Evolutionary conservation across 2,797 vertebrate species (phyloP), one percentile per base, ranked within the genome.

Genomic region (Hypotaenidia philippensis): DNA sequence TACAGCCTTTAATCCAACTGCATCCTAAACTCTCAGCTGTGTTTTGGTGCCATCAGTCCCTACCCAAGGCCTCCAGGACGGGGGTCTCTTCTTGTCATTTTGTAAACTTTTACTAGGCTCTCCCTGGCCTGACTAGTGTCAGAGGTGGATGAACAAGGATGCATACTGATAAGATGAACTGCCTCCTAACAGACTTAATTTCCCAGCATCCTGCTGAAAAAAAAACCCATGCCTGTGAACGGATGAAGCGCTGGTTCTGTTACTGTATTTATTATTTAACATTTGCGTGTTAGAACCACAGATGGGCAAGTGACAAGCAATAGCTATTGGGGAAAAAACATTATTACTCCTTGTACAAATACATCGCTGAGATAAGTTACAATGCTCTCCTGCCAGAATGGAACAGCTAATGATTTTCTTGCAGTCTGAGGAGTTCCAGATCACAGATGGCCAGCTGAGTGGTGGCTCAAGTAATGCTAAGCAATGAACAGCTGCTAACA

Each of bases 401-500:
- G 76, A 94, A 88, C 63, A 81, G 72, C 83, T 94, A 95, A 93
- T 2, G 9, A 93, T 90, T 95, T 94, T 93, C 85, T 82, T 93
- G 69, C 84, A 81, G 92, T 65, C 69, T 96, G 92, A 96, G 93
- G 91, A 94, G 82, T 47, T 78, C 76, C 94, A 95, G 89, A 86
- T 90, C 47, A 11, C 95, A 94, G 84, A 94, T 93, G 94, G 96
- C 84, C 74, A 83, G 84, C 76, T 96, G 90, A 95, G 91, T 78
- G 89, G 94, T 56, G 91, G 89, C 79, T 94, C 92, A 86, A 96
- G 87, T 59, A 91, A 91, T 78, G 57, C 84, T 94, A 93, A 90
- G 90, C 95, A 95, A 89, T 87, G 81, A 94, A 92, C 93, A 94
- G 94, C 93, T 93, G 94, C 91, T 96, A 93, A 95, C 94, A 96